Evolutionary conservation across 2,113 vertebrate species (phyloP), one percentile per base, ranked within the genome.

Genomic region (Oenanthe melanoleuca): DNA sequence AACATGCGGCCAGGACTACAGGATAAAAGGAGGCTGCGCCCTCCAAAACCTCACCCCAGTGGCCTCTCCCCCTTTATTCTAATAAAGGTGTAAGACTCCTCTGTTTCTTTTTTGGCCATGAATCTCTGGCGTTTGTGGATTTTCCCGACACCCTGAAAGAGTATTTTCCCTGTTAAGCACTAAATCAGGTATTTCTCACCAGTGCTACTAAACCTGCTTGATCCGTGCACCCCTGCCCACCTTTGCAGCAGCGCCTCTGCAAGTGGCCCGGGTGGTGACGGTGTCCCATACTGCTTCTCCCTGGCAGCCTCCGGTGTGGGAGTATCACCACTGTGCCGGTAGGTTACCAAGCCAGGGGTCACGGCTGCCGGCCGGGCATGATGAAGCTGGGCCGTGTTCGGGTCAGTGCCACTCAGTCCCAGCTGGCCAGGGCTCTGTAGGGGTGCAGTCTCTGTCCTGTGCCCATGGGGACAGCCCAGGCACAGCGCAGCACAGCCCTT

Each of bases 1-100:
- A 18, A 3, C 18, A 7, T n/a, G 28, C 0, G 0, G 22, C 52
- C 0, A 3, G 22, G 17, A 59, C 3, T 69, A 40, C 5, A 28
- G 42, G 28, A 33, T 11, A 33, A 38, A 67, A 47, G 13, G 28
- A 57, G 18, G 11, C 18, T 38, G n/a, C 2, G 0, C 29, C 5
- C 13, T 80, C 28, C 2, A 2, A 67, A 57, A 38, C 17, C 26
- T 57, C 5, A 1, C n/a, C 26, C 17, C 26, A 26, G 63, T 38
- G n/a, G 17, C 2, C 8, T 59, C 28, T 40, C 11, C 33, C n/a
- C 18, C 8, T n/a, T 47, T 40, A 49, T 59, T 40, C 1, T 6
- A 69, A 40, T 42, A 15, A n/a, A 59, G 34, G 19, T 59, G 8
- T 24, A 69, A 34, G 15, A 19, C 3, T 49, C 7, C 18, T 57